Conservation (phyloP, 2,888 invertebrate genomes). For the Ornithoptera alexandrae region DNA sequence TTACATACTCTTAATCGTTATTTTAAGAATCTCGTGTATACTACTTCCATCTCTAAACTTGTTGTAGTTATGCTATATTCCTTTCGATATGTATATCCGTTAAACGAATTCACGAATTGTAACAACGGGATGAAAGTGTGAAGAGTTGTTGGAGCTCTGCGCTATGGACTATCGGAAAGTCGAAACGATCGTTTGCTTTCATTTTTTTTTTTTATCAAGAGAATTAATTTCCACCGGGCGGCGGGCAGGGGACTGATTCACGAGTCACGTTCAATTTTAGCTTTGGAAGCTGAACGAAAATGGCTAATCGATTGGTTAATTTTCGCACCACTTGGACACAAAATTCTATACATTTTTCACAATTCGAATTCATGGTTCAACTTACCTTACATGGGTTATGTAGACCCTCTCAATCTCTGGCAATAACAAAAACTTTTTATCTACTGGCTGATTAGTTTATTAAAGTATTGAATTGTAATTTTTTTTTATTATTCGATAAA, state of each 20-base stretch:
- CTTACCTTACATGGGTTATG: constrained; percentile 13
- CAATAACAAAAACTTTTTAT: too few relatives aligned
- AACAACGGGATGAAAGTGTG: constrained; percentile 43
- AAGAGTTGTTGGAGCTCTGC: constrained; percentile 42
- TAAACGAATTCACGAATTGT: constrained; percentile 37
- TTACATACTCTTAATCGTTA: too few relatives aligned
- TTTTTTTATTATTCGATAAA: too few relatives aligned
- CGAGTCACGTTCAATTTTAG: constrained; percentile 70
- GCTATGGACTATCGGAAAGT: constrained; percentile 59
- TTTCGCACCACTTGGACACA: constrained; percentile 70
- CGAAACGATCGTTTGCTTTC: constrained; percentile 41
- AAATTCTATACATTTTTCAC: constrained; percentile 55
- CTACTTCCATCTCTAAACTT: too few relatives aligned
- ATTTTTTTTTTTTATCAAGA: constrained; percentile 55
- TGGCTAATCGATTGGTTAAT: constrained; percentile 77
- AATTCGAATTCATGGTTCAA: constrained; percentile 44
- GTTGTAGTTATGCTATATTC: constrained; percentile 11
- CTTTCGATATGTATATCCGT: constrained; percentile 38
- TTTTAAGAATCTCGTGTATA: too few relatives aligned
- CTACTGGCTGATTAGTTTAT: too few relatives aligned
- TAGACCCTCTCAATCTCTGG: background rate
- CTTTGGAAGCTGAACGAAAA: constrained; percentile 63
- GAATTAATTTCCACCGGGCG: constrained; percentile 65
- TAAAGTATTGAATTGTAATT: too few relatives aligned
- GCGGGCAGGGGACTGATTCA: constrained; percentile 58